Conservation (phyloP, 2,888 invertebrate species). For the Lasioglossum pauxillum region DNA sequence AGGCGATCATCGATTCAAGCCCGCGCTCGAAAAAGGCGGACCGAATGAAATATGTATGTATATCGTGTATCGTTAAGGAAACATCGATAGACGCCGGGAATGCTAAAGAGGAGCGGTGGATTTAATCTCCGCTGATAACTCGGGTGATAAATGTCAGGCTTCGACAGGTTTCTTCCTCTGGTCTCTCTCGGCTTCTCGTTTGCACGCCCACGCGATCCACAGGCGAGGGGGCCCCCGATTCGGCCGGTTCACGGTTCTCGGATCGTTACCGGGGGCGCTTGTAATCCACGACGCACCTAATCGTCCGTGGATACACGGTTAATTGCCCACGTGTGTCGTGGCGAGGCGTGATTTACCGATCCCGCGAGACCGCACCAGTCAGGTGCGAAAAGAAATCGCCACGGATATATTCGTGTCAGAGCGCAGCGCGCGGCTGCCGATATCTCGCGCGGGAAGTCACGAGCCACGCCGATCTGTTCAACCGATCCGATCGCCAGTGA, state of each 20-base stretch:
- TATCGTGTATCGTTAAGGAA: constrained; percentile 28
- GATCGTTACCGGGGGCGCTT: constrained; percentile 64
- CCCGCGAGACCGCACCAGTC: constrained; percentile 47
- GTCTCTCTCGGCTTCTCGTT: constrained; percentile 41
- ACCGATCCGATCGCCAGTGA: constrained; percentile 37
- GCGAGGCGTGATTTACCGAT: constrained; percentile 78
- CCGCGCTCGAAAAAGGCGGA: constrained; percentile 26
- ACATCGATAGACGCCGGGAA: constrained; percentile 31
- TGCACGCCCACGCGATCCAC: constrained; percentile 61
- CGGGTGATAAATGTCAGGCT: constrained; percentile 53
- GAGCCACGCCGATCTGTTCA: constrained; percentile 29
- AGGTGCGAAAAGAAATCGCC: constrained; percentile 71
- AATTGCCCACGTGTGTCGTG: constrained; percentile 74
- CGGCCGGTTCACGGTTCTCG: constrained; percentile 33
- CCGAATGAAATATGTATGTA: constrained; percentile 39
- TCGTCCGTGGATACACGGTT: constrained; percentile 72
- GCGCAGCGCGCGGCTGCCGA: neutral
- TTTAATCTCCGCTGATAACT: constrained; percentile 53
- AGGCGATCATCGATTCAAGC: neutral
- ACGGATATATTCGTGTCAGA: constrained; percentile 55
- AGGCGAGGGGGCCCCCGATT: constrained; percentile 26
- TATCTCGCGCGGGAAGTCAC: constrained; percentile 47
- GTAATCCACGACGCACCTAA: constrained; percentile 73
- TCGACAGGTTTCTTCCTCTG: constrained; percentile 52
- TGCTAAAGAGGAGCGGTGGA: constrained; percentile 47